Conservation (phyloP, 2,888 invertebrate species). For the Drosophila trichaetosa region DNA sequence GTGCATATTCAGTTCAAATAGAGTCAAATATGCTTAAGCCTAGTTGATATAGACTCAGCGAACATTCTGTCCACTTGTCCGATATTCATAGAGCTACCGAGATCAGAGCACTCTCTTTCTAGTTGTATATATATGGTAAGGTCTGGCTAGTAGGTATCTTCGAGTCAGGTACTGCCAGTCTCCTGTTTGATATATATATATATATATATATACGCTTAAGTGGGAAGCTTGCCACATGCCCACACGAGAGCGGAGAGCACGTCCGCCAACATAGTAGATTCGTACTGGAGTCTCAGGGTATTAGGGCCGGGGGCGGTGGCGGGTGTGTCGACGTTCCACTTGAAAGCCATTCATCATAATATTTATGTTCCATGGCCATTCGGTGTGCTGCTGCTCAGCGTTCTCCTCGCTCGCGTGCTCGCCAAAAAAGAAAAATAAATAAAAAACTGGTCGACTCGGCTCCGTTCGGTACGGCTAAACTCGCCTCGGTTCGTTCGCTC, state of each 20-base stretch:
- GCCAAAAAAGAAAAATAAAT: slow-evolving; percentile 3
- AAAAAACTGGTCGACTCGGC: slow-evolving; percentile 51
- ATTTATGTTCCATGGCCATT: slow-evolving; percentile 59
- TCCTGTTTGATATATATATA: slow-evolving; percentile 1
- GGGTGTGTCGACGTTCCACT: slow-evolving; percentile 68
- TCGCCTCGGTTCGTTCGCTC: slow-evolving; percentile 46
- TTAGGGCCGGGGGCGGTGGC: slow-evolving; percentile 28
- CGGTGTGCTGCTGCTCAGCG: slow-evolving; percentile 22
- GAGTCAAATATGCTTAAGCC: background rate
- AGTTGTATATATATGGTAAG: background rate
- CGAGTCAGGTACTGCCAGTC: background rate
- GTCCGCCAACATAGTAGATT: slow-evolving; percentile 37
- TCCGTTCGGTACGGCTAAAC: slow-evolving; percentile 16
- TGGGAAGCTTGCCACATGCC: slow-evolving; percentile 56
- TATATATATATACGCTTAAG: slow-evolving; percentile 17
- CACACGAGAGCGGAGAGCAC: slow-evolving; percentile 30
- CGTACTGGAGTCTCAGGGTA: slow-evolving; percentile 26
- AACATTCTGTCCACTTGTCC: background rate
- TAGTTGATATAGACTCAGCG: background rate
- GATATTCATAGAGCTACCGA: background rate
- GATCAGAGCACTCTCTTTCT: background rate
- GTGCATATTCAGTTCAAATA: background rate
- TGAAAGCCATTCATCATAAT: slow-evolving; percentile 78
- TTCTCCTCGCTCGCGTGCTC: slow-evolving; percentile 31
- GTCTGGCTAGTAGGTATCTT: background rate